Evolutionary conservation across 2,797 vertebrate species (phyloP), one percentile per base, ranked within the genome.

Genomic region (Phrynocephalus forsythii): DNA sequence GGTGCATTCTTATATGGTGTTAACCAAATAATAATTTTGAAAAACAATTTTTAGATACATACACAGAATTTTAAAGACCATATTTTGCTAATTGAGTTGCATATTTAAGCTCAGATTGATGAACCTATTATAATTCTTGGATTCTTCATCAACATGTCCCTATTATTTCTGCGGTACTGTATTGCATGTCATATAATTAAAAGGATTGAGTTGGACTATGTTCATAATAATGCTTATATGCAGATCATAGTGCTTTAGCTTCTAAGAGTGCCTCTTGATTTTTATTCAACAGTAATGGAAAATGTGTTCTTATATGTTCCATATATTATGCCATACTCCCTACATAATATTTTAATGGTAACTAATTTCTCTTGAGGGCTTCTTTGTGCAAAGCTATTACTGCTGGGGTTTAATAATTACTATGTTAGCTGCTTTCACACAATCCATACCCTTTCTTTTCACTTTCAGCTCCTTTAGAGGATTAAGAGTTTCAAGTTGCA

Each of bases 381-480:
- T 52, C 52, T 73, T 82, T 0, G 0, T 0, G 22, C 1, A 28
- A 90, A 84, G 82, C 6, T 1, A 82, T 1, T 66, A 85, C 77
- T 85, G 90, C 71, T n/a, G 91, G 78, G 28, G 5, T 79, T 48
- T 1, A 28, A 88, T 86, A 85, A 90, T 78, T 82, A 48, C 1
- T 0, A 0, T 1, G 5, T 82, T 85, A 81, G 69, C 30, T 76
- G 72, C 60, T 52, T 81, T 85, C 78, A 60, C 30, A 30, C 33
- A 84, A 88, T 24, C 44, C 67, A 73, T 44, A n/a, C 30, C 83
- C 80, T 79, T 10, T 75, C 16, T 44, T 1, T 81, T 72, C 60
- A 30, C 38, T 91, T 91, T 90, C 92, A 91, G 72, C 83, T 92
- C 71, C 79, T 89, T 63, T 90, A 84, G 24, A 4, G 75, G 44